Percentiles rank a stretch among this genome's conserved stretches.
Conservation (phyloP, 2,113 vertebrate species). For the Greenwoodochromis staneri region DNA sequence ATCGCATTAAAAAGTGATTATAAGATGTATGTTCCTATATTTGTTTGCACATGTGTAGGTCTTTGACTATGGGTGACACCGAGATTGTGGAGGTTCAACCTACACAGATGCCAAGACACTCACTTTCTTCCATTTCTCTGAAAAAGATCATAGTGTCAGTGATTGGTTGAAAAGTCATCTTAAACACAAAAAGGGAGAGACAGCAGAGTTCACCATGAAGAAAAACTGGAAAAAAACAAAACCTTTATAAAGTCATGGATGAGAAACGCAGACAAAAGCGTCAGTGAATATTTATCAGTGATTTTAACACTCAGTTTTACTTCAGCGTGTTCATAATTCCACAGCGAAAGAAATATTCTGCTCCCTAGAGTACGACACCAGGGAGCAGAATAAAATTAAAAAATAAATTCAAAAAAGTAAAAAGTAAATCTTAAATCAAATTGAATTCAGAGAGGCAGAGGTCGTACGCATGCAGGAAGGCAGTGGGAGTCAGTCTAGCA, state of each 20-base stretch:
- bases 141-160: background rate
- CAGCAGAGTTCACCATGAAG: background rate
- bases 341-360: background rate
- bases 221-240: background rate
- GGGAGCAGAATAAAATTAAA: accelerated
- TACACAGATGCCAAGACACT: background rate
- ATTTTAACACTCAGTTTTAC: background rate
- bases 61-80: background rate
- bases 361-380: background rate
- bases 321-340: background rate
- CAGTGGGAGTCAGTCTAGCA: background rate
- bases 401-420: background rate
- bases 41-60: background rate
- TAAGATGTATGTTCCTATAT: background rate
- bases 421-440: background rate
- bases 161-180: background rate
- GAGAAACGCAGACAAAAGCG: background rate
- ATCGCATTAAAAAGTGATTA: background rate
- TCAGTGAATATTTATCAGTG: background rate
- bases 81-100: background rate
- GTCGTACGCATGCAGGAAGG: background rate
- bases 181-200: background rate
- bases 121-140: background rate
- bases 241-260: background rate
- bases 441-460: background rate